phyloP scores from a whole-genome alignment of 1,140 invertebrate species.

The Drosophila bocqueti region DNA sequence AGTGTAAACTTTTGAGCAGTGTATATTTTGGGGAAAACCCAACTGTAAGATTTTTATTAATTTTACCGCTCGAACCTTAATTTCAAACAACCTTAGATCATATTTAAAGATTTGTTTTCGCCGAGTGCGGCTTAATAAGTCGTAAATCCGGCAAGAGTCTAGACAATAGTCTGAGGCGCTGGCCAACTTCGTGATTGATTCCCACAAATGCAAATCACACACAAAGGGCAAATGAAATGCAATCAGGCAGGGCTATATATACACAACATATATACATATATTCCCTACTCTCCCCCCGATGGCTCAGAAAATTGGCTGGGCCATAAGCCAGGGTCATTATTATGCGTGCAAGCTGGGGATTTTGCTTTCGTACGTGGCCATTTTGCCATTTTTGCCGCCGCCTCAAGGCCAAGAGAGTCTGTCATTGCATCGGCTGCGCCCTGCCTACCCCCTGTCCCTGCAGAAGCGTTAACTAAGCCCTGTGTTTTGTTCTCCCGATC shows the following conservation, averaged over 20 bases:
- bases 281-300: slow-evolving; percentile 36
- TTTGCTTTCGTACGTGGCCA: slow-evolving; percentile 77
- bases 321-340: slow-evolving; percentile 61
- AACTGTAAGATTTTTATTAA: neutral
- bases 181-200: slow-evolving; percentile 69
- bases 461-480: slow-evolving; percentile 78
- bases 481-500: slow-evolving; percentile 45
- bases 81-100: neutral
- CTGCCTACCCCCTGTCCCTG: neutral
- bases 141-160: slow-evolving; percentile 41
- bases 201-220: slow-evolving; percentile 65
- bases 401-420: slow-evolving; percentile 76
- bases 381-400: slow-evolving; percentile 50
- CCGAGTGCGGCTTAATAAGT: slow-evolving; percentile 17
- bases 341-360: slow-evolving; percentile 73
- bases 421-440: slow-evolving; percentile 29
- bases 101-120: slow-evolving; percentile 5
- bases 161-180: slow-evolving; percentile 44
- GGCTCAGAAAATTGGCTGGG: slow-evolving; percentile 31
- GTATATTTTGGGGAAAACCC: neutral
- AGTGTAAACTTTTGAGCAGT: neutral
- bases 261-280: slow-evolving; percentile 36
- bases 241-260: slow-evolving; percentile 61
- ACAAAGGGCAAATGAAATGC: slow-evolving; percentile 72
- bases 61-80: neutral